These are phyloP conservation scores for Glaucidium brasilianum DNA, from an alignment of 2,113 vertebrate genomes.

Conservation along the genomic window DNA sequence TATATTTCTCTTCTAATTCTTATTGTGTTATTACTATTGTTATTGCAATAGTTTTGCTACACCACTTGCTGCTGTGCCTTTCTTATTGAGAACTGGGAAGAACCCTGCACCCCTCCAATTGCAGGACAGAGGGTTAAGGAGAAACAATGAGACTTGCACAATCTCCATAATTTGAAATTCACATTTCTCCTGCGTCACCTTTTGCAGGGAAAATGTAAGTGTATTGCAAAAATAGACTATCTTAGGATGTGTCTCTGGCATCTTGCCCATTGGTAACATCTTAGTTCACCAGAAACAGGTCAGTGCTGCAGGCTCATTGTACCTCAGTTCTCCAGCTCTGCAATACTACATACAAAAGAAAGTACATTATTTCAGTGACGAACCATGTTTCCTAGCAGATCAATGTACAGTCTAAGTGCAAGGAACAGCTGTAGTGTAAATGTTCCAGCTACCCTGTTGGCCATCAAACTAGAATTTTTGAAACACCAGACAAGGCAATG, in stretches of 20 bases:
- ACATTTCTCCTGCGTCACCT: background rate
- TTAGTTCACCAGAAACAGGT: background rate
- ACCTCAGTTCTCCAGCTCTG: background rate
- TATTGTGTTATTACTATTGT: fast-evolving
- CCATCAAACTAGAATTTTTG: background rate
- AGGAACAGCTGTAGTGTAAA: background rate
- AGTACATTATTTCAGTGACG: background rate
- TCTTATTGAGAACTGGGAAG: background rate
- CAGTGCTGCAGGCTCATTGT: background rate
- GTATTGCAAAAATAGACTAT: background rate
- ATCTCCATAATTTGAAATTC: background rate
- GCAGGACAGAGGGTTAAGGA: background rate
- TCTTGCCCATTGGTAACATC: background rate
- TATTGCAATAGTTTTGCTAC: background rate
- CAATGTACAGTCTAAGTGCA: fast-evolving
- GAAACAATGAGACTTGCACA: background rate
- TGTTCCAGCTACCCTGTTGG: background rate
- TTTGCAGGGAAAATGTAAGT: background rate
- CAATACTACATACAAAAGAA: background rate
- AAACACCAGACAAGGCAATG: background rate
- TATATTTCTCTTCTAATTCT: background rate
- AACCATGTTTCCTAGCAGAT: background rate
- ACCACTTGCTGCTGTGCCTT: background rate
- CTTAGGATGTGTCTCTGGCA: background rate
- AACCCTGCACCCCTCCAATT: background rate